Evolutionary conservation across 2,888 invertebrate species (phyloP).

Genomic region (Melieria omissa): DNA sequence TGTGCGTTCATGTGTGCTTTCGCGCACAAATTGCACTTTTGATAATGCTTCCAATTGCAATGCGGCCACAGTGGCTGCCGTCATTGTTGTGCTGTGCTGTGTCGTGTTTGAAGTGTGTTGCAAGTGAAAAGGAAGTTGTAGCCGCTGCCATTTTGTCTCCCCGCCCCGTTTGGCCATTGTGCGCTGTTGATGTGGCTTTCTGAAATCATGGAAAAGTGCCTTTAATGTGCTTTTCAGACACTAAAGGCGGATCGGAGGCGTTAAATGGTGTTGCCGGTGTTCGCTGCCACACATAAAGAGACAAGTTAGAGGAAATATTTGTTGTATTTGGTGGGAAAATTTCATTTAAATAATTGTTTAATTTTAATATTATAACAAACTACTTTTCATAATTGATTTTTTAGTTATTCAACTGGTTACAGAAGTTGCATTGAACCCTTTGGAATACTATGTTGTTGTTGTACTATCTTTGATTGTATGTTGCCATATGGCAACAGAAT

Average conservation of each 20-base stretch:
- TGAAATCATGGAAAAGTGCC: constrained; percentile 8
- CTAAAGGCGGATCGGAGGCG: constrained; percentile 27
- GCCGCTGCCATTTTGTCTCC: background rate
- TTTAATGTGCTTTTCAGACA: constrained; percentile 29
- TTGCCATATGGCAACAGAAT: too few relatives aligned
- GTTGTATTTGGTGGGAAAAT: too few relatives aligned
- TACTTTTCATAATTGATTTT: too few relatives aligned
- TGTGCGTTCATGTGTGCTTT: background rate
- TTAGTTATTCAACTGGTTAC: too few relatives aligned
- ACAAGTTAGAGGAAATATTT: too few relatives aligned
- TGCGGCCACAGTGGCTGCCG: constrained; percentile 31
- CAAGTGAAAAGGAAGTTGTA: constrained; percentile 35
- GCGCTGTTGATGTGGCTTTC: background rate
- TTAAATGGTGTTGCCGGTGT: constrained; percentile 8
- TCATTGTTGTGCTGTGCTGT: constrained; percentile 30
- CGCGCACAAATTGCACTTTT: constrained; percentile 46
- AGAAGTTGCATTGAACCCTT: too few relatives aligned
- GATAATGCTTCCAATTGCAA: constrained; percentile 46
- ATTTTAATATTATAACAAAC: too few relatives aligned
- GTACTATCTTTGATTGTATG: too few relatives aligned
- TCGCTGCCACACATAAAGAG: too few relatives aligned
- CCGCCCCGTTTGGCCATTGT: background rate
- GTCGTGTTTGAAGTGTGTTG: constrained; percentile 23
- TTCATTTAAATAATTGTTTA: too few relatives aligned
- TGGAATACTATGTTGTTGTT: too few relatives aligned